These are phyloP conservation scores for Heliocidaris erythrogramma DNA, from an alignment of 35 echinoderm and acorn worm genomes.

Conservation along the genomic window DNA sequence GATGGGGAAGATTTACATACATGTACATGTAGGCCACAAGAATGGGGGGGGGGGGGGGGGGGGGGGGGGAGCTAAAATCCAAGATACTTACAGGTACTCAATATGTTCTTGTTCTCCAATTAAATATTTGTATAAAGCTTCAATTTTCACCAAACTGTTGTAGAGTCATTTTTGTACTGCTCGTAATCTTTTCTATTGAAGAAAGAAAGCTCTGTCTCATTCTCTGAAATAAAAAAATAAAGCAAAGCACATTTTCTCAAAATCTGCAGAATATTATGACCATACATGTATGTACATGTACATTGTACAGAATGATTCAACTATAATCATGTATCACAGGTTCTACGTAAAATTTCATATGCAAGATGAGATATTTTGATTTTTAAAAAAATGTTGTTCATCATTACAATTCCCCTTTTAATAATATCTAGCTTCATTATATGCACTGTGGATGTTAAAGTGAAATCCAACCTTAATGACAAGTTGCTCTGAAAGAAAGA, in stretches of 20 bases:
- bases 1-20: background rate
- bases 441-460: too few species aligned
- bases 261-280: background rate
- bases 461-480: too few species aligned
- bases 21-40: background rate
- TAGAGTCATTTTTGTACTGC: slow-evolving; percentile 67
- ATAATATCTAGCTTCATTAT: background rate
- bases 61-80: too few species aligned
- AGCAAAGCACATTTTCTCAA: background rate
- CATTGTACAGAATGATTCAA: background rate
- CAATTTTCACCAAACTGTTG: slow-evolving; percentile 57
- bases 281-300: background rate
- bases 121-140: background rate
- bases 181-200: slow-evolving; percentile 87
- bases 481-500: too few species aligned
- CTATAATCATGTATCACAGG: background rate
- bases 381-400: background rate
- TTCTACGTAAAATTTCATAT: too few species aligned
- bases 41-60: background rate
- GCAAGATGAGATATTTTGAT: background rate
- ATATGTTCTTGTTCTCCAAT: background rate
- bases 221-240: slow-evolving; percentile 58
- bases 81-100: background rate
- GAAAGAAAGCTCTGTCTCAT: slow-evolving; percentile 86
- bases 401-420: background rate